Evolutionary conservation across 2,888 invertebrate species (phyloP), one percentile per base, ranked within the genome.

Genomic region (Brachyptera risi): DNA sequence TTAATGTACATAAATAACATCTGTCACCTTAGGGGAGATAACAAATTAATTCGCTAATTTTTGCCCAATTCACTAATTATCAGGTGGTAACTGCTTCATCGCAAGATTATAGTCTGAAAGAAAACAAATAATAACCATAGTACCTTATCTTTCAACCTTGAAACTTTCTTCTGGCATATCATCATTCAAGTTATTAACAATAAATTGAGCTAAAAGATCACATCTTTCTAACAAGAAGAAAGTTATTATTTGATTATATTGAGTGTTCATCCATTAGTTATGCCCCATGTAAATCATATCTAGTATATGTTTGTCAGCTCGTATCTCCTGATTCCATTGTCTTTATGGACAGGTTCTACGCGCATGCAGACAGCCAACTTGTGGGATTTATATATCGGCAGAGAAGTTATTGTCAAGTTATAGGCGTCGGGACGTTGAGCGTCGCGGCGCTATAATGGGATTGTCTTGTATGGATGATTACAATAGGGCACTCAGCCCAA

Each of bases 401-500:
- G 54, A 54, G 54, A 54, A 54, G 54, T 54, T 54, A 54, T 54
- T 54, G 54, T 54, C 54, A 54, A 54, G 54, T 54, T 54, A 35
- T 54, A 54, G 54, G 54, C 54, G 54, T 37, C 54, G 54, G 21
- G 35, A 35, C 54, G 54, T 2, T 44, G 44, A 9, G 42, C 44
- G 58, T 57, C 42, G 60, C n/a, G 47, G 40, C 47, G 42, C 71
- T 70, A 70, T 75, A 75, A 75, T 75, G 75, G 74, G 72, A 74
- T 75, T 74, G 74, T 74, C 74, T 74, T 75, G 74, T 75, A 72
- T 70, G 69, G 69, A 69, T 72, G 73, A 74, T 74, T 73, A 74
- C 73, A 74, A 74, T 74, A 69, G 72, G 71, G 71, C 73, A 73
- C 72, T 73, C 71, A 70, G 68, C 66, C 71, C 72, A 70, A 73